Percentiles rank a stretch among this genome's conserved stretches.
Conservation (phyloP, 2,113 vertebrate genomes). For the Sinocyclocheilus grahami region DNA sequence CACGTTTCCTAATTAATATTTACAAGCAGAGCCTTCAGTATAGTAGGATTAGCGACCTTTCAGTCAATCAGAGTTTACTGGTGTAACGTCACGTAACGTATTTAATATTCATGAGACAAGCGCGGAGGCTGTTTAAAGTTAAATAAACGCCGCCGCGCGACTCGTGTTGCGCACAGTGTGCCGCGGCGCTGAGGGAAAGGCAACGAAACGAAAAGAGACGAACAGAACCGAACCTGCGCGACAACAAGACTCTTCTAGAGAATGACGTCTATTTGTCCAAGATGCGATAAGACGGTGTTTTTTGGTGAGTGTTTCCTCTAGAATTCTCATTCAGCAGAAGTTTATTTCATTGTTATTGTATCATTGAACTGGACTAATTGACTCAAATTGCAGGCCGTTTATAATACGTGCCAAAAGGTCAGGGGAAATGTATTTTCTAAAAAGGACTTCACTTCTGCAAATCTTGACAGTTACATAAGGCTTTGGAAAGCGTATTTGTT, state of each 20-base stretch:
- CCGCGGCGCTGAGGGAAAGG: neutral
- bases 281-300: constrained; percentile 56
- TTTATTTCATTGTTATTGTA: neutral
- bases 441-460: neutral
- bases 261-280: constrained; percentile 55
- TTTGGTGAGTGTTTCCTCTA: constrained; percentile 44
- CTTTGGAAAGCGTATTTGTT: neutral
- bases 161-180: constrained; percentile 9
- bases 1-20: constrained; percentile 31
- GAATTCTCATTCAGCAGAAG: neutral
- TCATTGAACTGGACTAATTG: neutral
- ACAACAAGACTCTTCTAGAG: constrained; percentile 6
- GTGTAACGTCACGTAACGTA: neutral
- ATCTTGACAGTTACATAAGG: constrained; percentile 9
- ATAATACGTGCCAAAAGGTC: neutral
- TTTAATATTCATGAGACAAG: constrained; percentile 33
- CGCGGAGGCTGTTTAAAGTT: constrained; percentile 32
- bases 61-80: constrained; percentile 7
- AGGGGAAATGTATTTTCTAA: neutral
- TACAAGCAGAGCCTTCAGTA: neutral
- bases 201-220: neutral
- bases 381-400: neutral
- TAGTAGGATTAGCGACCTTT: neutral
- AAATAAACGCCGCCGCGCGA: constrained; percentile 44
- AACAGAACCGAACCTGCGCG: constrained; percentile 18